Conservation (phyloP, 2,113 vertebrate genomes). For the Phaethon lepturus region DNA sequence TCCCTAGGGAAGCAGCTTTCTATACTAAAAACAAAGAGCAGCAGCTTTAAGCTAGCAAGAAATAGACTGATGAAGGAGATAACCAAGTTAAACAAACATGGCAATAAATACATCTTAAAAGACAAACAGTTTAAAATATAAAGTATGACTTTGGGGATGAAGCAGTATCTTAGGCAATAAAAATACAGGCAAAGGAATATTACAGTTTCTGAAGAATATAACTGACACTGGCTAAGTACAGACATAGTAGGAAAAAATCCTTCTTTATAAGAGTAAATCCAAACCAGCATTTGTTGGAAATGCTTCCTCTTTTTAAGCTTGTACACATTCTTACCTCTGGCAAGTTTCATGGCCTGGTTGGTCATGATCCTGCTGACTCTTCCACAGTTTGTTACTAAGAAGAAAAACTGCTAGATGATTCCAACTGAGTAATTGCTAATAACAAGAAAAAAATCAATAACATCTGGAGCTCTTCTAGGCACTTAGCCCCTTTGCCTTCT, state of each 20-base stretch:
- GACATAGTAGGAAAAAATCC: neutral
- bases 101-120: constrained; percentile 69
- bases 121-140: constrained; percentile 30
- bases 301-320: neutral
- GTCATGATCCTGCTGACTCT: constrained; percentile 5
- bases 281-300: neutral
- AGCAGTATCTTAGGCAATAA: neutral
- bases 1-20: constrained; percentile 71
- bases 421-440: constrained; percentile 25
- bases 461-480: constrained; percentile 24
- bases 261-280: neutral
- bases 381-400: neutral
- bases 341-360: neutral
- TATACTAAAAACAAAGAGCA: constrained; percentile 73
- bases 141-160: neutral
- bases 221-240: neutral
- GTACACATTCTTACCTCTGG: neutral
- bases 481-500: neutral
- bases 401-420: constrained; percentile 4
- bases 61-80: constrained; percentile 72
- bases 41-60: constrained; percentile 68
- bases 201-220: constrained; percentile 14
- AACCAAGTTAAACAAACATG: constrained; percentile 61
- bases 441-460: constrained; percentile 8
- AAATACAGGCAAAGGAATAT: neutral